phyloP scores from a whole-genome alignment of 2,797 vertebrate genomes.

The Leptodactylus fallax region DNA sequence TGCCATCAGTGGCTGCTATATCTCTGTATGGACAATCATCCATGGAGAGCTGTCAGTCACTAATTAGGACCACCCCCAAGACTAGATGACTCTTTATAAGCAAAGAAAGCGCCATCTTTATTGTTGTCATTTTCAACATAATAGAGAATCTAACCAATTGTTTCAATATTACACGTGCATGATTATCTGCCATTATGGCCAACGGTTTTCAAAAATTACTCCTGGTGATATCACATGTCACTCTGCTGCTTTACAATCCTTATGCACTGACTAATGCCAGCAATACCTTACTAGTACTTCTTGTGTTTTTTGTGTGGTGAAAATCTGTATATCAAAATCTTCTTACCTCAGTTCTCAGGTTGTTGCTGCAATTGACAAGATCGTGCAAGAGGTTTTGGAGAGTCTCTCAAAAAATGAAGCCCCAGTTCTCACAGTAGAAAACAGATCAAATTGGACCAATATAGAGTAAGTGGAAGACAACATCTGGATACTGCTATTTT shows the following conservation, averaged over 20 bases:
- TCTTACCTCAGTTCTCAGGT: constrained; percentile 78
- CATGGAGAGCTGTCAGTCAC: too few relatives aligned
- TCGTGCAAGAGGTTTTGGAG: constrained; percentile 81
- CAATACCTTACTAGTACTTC: background rate
- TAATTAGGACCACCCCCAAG: too few relatives aligned
- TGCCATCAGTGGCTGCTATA: too few relatives aligned
- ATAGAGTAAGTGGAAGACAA: constrained; percentile 80
- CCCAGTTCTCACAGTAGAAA: constrained; percentile 82
- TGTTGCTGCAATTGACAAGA: constrained; percentile 85
- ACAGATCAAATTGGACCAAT: constrained; percentile 87
- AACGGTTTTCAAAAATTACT: too few relatives aligned
- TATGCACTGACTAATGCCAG: background rate
- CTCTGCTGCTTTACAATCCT: background rate
- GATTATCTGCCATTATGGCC: too few relatives aligned
- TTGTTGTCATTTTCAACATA: too few relatives aligned
- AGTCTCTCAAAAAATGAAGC: constrained; percentile 84
- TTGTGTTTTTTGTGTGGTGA: background rate
- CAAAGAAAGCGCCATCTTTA: too few relatives aligned
- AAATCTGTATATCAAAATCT: background rate
- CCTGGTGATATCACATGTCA: background rate
- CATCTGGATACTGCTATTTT: background rate
- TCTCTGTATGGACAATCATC: too few relatives aligned
- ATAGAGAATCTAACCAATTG: too few relatives aligned
- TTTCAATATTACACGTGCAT: too few relatives aligned
- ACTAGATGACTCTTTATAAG: too few relatives aligned